Percentiles rank a stretch among this genome's conserved stretches.
phyloP scores from a whole-genome alignment of 2,113 vertebrate genomes.

The Cyprinodon brontotheroides region DNA sequence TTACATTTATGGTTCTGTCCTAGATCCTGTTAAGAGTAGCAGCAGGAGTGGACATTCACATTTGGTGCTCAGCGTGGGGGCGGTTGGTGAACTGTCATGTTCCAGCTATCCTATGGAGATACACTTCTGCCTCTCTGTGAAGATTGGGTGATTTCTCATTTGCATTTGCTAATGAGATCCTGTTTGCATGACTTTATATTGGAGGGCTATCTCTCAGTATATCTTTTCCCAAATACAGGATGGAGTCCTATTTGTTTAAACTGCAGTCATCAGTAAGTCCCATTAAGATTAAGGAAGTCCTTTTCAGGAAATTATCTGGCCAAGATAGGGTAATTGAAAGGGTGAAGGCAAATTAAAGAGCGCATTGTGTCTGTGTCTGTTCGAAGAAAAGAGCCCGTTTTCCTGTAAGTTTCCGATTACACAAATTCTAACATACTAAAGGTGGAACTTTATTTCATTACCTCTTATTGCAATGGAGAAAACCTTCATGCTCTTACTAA shows the following conservation, averaged over 20 bases:
- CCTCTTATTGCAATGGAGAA: neutral
- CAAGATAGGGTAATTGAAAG: neutral
- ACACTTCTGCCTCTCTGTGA: slow-evolving; percentile 78
- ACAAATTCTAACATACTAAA: neutral
- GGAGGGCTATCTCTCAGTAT: slow-evolving; percentile 62
- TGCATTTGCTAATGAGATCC: slow-evolving; percentile 83
- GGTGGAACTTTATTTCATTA: neutral
- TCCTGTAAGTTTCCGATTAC: slow-evolving; percentile 4
- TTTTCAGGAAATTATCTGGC: neutral
- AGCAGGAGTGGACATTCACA: slow-evolving; percentile 83
- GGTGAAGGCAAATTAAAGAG: slow-evolving; percentile 5
- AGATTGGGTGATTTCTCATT: slow-evolving; percentile 80
- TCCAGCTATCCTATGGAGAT: slow-evolving; percentile 81
- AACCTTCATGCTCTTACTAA: neutral
- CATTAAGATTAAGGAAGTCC: slow-evolving; percentile 32
- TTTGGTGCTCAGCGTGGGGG: slow-evolving; percentile 85
- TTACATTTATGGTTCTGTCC: slow-evolving; percentile 78
- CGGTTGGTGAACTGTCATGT: slow-evolving; percentile 73
- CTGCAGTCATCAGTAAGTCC: slow-evolving; percentile 36
- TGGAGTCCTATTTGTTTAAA: slow-evolving; percentile 47
- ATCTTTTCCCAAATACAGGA: slow-evolving; percentile 60
- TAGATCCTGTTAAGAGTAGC: slow-evolving; percentile 78
- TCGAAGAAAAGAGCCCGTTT: neutral
- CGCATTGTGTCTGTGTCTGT: neutral
- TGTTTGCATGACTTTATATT: slow-evolving; percentile 79